These are phyloP conservation scores for Intellagama lesueurii DNA, from an alignment of 2,797 vertebrate species.

Conservation along the genomic window DNA sequence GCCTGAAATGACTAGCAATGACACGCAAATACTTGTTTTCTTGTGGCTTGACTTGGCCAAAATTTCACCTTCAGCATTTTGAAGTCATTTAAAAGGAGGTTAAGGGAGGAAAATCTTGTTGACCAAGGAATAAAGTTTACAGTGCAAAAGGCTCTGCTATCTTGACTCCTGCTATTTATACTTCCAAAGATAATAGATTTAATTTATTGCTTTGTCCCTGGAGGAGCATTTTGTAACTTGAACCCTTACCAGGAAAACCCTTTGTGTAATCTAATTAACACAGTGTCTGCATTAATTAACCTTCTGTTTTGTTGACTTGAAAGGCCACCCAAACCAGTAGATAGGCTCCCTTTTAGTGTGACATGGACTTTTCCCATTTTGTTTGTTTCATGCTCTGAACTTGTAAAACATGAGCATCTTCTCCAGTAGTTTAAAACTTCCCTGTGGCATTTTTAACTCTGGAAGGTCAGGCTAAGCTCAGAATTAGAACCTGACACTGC, in stretches of 20 bases:
- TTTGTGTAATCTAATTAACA: conserved; percentile 38
- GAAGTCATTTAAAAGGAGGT: background rate
- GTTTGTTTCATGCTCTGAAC: no score
- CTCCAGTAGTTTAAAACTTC: no score
- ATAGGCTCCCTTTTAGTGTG: no score
- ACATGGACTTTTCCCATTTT: no score
- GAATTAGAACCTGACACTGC: no score
- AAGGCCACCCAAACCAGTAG: background rate
- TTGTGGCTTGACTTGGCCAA: background rate
- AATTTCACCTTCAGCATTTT: background rate
- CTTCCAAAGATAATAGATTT: conserved; percentile 28
- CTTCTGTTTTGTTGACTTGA: conserved; percentile 34
- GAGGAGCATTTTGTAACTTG: conserved; percentile 25
- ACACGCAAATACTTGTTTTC: background rate
- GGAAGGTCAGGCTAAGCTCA: no score
- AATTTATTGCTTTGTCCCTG: conserved; percentile 39
- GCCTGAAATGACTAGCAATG: no score
- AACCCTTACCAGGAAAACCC: conserved; percentile 8
- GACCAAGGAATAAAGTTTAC: background rate
- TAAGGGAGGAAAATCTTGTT: background rate
- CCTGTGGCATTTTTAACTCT: no score
- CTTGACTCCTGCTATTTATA: conserved; percentile 17
- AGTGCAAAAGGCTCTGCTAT: background rate
- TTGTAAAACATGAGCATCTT: no score
- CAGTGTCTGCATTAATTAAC: conserved; percentile 41